A percentile compares a stretch with the other conserved stretches of the same genome.
Conservation (phyloP, 2,113 vertebrate species). For the Tenebrosternarchus preto region DNA sequence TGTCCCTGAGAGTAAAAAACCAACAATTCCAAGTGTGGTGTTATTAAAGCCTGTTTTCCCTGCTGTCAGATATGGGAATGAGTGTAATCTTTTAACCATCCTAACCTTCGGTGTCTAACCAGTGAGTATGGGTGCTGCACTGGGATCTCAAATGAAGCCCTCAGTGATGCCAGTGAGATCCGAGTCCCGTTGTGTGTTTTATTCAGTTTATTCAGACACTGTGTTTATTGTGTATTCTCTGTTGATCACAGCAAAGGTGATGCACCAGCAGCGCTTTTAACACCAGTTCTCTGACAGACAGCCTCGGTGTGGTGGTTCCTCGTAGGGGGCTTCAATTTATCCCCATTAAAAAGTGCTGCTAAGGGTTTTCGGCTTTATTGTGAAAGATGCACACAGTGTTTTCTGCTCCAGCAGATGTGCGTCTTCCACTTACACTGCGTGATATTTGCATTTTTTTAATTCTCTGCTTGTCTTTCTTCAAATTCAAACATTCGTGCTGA, state of each 20-base stretch:
- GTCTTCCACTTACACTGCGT: no score
- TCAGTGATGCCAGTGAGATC: slow-evolving; percentile 41
- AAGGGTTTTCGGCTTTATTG: no score
- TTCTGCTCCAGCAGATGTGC: no score
- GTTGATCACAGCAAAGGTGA: slow-evolving; percentile 18
- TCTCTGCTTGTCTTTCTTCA: no score
- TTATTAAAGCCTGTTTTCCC: not conserved
- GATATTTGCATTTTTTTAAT: no score
- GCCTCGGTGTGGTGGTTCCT: slow-evolving; percentile 7
- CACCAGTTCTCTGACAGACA: not conserved
- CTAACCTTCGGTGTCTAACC: slow-evolving; percentile 36
- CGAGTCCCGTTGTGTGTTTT: slow-evolving; percentile 53
- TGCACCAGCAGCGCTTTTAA: slow-evolving; percentile 13
- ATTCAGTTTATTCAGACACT: slow-evolving; percentile 18
- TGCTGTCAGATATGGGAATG: not conserved
- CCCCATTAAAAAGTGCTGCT: no score
- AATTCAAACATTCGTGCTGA: no score
- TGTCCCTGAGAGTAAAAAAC: not conserved
- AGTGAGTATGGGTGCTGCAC: slow-evolving; percentile 35
- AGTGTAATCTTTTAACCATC: not conserved
- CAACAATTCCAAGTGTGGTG: not conserved
- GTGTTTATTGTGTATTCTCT: no score
- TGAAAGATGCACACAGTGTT: no score
- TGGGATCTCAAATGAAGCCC: slow-evolving; percentile 26
- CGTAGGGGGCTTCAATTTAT: not conserved